These are phyloP conservation scores for Nothura maculosa DNA, from an alignment of 2,797 vertebrate genomes.

Conservation along the genomic window DNA sequence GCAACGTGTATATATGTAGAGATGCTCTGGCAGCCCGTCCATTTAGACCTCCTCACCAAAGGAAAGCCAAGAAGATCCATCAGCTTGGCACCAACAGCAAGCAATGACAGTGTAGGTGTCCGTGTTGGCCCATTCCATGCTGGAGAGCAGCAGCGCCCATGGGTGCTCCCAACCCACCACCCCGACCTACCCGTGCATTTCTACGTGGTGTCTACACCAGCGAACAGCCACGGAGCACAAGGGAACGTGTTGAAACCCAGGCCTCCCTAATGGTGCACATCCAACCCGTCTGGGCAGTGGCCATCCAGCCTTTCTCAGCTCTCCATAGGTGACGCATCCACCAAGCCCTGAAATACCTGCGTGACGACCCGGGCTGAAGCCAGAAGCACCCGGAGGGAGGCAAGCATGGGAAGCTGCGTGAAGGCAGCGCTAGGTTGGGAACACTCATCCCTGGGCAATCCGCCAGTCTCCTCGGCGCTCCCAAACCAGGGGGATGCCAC, in stretches of 20 bases:
- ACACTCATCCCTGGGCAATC: not conserved
- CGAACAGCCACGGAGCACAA: rapidly evolving
- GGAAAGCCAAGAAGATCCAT: not conserved
- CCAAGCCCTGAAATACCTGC: not conserved
- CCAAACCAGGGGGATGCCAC: not conserved
- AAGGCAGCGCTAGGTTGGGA: rapidly evolving
- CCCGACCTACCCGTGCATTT: not conserved
- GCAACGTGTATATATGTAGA: not conserved
- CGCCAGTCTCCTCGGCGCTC: rapidly evolving
- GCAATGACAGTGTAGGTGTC: not conserved
- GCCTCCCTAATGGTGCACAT: not conserved
- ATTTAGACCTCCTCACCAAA: not conserved
- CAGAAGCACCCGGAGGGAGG: not conserved
- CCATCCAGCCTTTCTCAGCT: not conserved
- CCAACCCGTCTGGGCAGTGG: constrained; percentile 36
- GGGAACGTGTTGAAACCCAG: not conserved
- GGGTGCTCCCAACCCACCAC: too few species aligned
- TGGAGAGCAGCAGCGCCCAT: not conserved
- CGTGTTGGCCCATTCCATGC: not conserved
- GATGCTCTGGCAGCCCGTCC: not conserved
- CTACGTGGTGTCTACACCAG: not conserved
- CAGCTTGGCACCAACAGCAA: not conserved
- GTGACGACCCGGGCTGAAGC: not conserved
- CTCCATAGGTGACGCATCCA: not conserved
- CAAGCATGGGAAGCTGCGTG: not conserved